A percentile compares a stretch with the other conserved stretches of the same genome.
phyloP scores from a whole-genome alignment of 1,140 invertebrate genomes.

The Macrobrachium nipponense region DNA sequence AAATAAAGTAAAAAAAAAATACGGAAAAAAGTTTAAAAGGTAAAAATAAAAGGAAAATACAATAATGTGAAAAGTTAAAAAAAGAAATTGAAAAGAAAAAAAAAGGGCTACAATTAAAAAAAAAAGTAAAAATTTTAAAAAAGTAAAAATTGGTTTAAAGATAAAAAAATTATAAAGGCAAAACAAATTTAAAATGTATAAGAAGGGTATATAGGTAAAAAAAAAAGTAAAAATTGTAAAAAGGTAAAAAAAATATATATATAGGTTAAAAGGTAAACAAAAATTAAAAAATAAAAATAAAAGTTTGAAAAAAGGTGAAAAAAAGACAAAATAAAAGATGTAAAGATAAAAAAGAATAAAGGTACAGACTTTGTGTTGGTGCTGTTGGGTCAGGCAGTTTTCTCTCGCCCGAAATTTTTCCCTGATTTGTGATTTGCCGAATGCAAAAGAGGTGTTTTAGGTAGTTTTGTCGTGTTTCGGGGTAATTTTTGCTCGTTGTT shows the following conservation, averaged over 20 bases:
- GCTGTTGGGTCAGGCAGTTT: too few species aligned
- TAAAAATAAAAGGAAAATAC: background rate
- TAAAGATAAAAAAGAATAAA: background rate
- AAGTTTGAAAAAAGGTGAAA: too few species aligned
- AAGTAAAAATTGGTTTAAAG: background rate
- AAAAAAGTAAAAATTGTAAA: background rate
- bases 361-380: too few species aligned
- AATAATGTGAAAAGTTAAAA: background rate
- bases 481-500: too few species aligned
- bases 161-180: too few species aligned
- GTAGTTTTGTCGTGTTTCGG: too few species aligned
- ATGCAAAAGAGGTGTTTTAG: too few species aligned
- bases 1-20: background rate
- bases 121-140: background rate
- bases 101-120: background rate
- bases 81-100: background rate
- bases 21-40: background rate
- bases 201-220: too few species aligned
- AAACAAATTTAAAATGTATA: too few species aligned
- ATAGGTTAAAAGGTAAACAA: background rate
- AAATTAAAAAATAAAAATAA: background rate
- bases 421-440: too few species aligned
- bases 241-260: too few species aligned
- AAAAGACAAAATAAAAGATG: background rate
- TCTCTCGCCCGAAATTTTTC: too few species aligned